Conservation (phyloP, 2,113 vertebrate species). For the Megaptera novaeangliae region DNA sequence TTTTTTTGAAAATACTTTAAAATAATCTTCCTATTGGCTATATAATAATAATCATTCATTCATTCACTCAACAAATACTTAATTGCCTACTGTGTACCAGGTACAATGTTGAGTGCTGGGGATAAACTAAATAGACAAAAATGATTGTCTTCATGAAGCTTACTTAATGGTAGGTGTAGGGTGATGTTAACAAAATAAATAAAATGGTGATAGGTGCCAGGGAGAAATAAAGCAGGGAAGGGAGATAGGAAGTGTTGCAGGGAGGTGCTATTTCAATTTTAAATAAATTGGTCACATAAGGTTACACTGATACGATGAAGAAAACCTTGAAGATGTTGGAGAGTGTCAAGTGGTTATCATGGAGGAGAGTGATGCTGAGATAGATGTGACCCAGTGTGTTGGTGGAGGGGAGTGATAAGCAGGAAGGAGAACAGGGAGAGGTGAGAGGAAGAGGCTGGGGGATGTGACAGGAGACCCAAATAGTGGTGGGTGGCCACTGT, state of each 20-base stretch:
- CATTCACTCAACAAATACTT: neutral
- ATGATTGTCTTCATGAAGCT: neutral
- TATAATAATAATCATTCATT: neutral
- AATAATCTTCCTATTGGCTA: neutral
- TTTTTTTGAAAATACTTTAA: neutral
- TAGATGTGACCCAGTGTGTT: neutral
- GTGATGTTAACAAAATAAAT: neutral
- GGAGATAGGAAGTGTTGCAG: neutral
- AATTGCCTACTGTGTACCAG: neutral
- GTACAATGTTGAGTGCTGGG: neutral
- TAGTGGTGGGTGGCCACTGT: neutral
- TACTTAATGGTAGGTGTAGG: neutral
- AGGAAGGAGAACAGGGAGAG: neutral
- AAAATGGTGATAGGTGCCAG: neutral
- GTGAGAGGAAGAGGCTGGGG: neutral
- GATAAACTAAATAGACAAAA: neutral
- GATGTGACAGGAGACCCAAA: neutral
- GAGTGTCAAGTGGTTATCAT: neutral
- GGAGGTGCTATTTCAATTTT: neutral
- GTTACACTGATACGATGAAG: neutral
- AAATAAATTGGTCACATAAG: neutral
- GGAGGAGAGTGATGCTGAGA: neutral
- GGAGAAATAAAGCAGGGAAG: neutral
- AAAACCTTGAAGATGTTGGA: neutral
- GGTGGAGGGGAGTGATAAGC: neutral